Conservation (phyloP, 2,888 invertebrate species). For the Eupeodes luniger region DNA sequence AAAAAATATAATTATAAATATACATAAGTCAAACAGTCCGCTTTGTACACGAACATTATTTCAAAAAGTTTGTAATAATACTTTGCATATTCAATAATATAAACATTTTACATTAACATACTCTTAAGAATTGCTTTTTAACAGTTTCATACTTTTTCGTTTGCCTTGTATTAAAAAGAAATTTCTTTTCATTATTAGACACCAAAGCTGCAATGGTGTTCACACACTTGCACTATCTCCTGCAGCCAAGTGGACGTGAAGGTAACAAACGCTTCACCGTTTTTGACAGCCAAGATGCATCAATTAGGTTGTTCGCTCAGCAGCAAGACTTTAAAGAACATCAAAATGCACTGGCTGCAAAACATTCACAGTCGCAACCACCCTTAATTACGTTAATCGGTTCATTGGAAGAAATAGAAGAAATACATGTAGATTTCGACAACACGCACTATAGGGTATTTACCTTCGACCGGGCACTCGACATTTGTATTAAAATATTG, state of each 20-base stretch:
- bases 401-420: neutral
- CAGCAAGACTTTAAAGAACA: constrained; percentile 1
- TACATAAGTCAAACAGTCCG: too few species aligned
- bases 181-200: constrained; percentile 1
- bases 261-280: constrained; percentile 1
- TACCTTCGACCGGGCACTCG: neutral
- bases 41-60: neutral
- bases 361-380: neutral
- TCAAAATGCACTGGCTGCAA: neutral
- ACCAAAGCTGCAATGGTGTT: neutral
- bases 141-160: neutral
- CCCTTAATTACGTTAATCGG: constrained; percentile 5
- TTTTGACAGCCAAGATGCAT: neutral
- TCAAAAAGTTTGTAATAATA: constrained; percentile 8
- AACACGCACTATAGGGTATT: neutral
- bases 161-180: neutral
- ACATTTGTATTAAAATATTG: neutral
- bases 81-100: neutral
- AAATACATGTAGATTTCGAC: constrained; percentile 16
- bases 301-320: constrained; percentile 3
- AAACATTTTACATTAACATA: too few species aligned
- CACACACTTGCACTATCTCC: constrained; percentile 6
- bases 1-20: too few species aligned
- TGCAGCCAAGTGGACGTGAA: constrained; percentile 1
- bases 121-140: neutral